Conservation (phyloP, 2,888 invertebrate genomes). For the Stegophylla sp. region DNA sequence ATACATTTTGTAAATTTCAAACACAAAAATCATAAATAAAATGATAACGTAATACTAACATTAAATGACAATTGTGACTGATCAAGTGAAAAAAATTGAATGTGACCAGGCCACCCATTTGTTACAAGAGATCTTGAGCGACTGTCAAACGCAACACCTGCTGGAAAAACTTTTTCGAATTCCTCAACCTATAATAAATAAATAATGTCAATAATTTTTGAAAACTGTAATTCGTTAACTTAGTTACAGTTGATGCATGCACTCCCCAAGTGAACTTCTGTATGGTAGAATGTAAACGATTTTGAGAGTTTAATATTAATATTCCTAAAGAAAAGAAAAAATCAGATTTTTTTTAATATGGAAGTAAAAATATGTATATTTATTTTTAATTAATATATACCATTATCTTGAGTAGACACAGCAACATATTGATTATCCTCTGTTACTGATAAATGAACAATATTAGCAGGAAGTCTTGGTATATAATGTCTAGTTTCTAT, state of each 20-base stretch:
- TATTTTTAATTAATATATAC: constrained; percentile 63
- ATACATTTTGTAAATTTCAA: background rate
- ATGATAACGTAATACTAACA: constrained; percentile 68
- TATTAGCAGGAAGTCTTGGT: constrained; percentile 75
- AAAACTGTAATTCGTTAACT: background rate
- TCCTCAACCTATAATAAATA: constrained; percentile 39
- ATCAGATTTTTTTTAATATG: constrained; percentile 20
- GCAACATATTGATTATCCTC: constrained; percentile 72
- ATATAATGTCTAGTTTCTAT: constrained; percentile 69
- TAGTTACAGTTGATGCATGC: constrained; percentile 48
- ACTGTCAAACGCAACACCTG: constrained; percentile 71
- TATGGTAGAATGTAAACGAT: constrained; percentile 69
- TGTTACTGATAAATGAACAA: constrained; percentile 72
- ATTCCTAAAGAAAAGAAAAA: constrained; percentile 65
- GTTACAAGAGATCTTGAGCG: constrained; percentile 72
- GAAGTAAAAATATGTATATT: background rate
- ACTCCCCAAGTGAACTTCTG: constrained; percentile 74
- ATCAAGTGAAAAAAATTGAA: constrained; percentile 76
- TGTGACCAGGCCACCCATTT: constrained; percentile 76
- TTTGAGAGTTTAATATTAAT: constrained; percentile 62
- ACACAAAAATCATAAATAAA: background rate
- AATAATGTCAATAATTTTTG: background rate
- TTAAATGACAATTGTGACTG: constrained; percentile 74
- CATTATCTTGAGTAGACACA: constrained; percentile 76
- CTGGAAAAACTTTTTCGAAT: constrained; percentile 67